A percentile compares a stretch with the other conserved stretches of the same genome.
Conservation (phyloP, 1,140 invertebrate species). For the Euborellia annulipes region DNA sequence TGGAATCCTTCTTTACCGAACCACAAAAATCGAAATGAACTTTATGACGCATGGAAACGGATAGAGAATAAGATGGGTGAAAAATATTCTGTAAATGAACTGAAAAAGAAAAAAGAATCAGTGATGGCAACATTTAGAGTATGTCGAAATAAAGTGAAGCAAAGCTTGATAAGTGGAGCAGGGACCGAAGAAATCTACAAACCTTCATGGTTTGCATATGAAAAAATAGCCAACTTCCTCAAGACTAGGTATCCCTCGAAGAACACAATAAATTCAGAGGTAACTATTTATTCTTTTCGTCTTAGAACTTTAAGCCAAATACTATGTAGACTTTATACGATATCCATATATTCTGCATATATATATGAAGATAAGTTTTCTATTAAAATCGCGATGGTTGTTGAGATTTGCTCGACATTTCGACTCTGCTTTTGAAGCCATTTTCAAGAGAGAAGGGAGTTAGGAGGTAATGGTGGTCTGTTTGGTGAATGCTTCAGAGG, state of each 20-base stretch:
- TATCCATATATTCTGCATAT: no score
- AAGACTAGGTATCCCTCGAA: not conserved
- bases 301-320: not conserved
- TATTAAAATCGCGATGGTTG: no score
- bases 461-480: no score
- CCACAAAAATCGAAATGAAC: constrained; percentile 13
- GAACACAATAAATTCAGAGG: not conserved
- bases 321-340: no score
- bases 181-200: constrained; percentile 14
- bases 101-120: constrained; percentile 21
- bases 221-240: constrained; percentile 14
- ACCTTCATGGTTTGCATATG: constrained; percentile 18
- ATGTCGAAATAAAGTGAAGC: constrained; percentile 12
- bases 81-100: constrained; percentile 8
- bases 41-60: constrained; percentile 13
- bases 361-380: no score
- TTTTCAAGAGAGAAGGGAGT: no score
- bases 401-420: no score
- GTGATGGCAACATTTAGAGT: constrained; percentile 19
- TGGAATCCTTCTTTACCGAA: constrained; percentile 14
- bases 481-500: no score
- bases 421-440: no score
- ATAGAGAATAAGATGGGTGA: constrained; percentile 9
- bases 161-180: constrained; percentile 7
- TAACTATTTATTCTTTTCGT: not conserved